These are phyloP conservation scores for Forbesichthys papilliferus DNA, from an alignment of 2,113 vertebrate species.

Conservation along the genomic window DNA sequence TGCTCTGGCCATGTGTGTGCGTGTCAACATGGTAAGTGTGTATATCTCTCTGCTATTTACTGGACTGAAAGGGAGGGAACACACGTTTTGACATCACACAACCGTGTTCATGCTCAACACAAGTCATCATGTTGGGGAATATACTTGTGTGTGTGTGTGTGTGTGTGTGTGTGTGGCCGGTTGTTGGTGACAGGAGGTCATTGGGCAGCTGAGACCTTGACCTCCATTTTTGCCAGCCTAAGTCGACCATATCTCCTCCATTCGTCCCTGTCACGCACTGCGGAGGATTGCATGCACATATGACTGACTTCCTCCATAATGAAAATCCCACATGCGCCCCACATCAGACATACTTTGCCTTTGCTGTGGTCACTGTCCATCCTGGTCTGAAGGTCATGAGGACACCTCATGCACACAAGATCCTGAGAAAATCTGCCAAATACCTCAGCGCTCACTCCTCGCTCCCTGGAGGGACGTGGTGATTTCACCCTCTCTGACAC, in stretches of 20 bases:
- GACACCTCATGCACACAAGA: conserved; percentile 15
- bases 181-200: conserved; percentile 34
- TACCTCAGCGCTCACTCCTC: conserved; percentile 18
- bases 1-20: conserved; percentile 44
- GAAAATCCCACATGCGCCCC: conserved; percentile 72
- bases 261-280: conserved; percentile 64
- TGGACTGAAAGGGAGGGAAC: no score
- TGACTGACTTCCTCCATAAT: conserved; percentile 61
- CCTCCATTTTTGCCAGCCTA: conserved; percentile 25
- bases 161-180: conserved; percentile 20
- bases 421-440: conserved; percentile 22
- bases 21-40: conserved; percentile 31
- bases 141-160: conserved; percentile 22
- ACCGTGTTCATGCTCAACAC: not conserved
- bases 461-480: conserved; percentile 26
- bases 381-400: conserved; percentile 24
- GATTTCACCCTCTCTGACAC: conserved; percentile 17
- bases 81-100: no score
- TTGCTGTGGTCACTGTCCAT: conserved; percentile 48
- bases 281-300: conserved; percentile 46
- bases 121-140: not conserved
- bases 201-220: conserved; percentile 48
- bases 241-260: conserved; percentile 59
- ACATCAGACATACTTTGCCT: conserved; percentile 56
- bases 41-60: no score